Evolutionary conservation across 2,797 vertebrate species (phyloP).

Genomic region (Cyclura pinguis): DNA sequence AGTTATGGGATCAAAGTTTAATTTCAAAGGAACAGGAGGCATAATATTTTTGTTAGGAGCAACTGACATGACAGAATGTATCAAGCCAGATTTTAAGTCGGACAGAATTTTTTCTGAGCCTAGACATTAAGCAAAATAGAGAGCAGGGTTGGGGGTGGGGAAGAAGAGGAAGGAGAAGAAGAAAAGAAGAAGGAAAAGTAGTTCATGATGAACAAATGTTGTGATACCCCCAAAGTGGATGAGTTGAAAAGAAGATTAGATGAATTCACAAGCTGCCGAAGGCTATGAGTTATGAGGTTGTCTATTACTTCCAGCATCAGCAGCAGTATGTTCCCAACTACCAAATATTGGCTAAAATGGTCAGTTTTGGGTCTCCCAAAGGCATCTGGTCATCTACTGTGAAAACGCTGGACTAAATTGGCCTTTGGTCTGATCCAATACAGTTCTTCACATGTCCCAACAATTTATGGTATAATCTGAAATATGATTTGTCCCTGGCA

Average conservation of each 20-base stretch:
- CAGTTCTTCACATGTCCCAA: not conserved
- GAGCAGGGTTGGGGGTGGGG: no score
- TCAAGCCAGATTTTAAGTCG: not conserved
- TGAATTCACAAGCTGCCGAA: not conserved
- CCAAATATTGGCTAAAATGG: not conserved
- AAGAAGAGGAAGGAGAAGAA: not conserved
- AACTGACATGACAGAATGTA: no score
- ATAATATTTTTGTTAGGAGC: not conserved
- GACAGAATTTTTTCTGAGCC: not conserved
- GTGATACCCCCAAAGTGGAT: not conserved
- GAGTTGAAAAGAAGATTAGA: not conserved
- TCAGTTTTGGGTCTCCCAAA: not conserved
- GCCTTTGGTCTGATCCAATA: not conserved
- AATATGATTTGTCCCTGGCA: not conserved
- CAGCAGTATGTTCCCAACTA: not conserved
- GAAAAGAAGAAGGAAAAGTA: not conserved
- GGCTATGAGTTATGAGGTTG: no score
- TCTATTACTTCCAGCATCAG: no score
- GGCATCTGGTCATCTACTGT: not conserved
- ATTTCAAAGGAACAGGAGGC: not conserved
- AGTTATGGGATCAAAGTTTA: not conserved
- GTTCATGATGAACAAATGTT: not conserved
- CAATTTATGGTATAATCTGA: not conserved
- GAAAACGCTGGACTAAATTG: not conserved
- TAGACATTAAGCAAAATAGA: not conserved